Conservation (phyloP, 2,888 invertebrate genomes). For the Drosophila macrothrix region DNA sequence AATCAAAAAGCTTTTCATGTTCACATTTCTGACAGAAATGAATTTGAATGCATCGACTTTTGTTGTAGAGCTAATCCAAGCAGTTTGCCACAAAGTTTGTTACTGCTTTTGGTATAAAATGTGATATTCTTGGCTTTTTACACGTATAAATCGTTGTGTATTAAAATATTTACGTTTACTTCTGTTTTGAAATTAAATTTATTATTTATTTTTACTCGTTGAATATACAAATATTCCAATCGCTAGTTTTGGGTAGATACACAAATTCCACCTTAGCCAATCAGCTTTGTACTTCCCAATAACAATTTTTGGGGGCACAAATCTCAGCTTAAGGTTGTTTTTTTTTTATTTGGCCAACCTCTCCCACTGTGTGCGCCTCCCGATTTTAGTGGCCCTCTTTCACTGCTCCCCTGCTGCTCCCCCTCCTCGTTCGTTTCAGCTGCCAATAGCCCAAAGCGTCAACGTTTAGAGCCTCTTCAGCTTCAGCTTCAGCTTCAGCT, state of each 20-base stretch:
- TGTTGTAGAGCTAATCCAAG: background rate
- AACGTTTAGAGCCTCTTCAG: constrained; percentile 61
- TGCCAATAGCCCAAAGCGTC: constrained; percentile 66
- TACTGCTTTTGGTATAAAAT: background rate
- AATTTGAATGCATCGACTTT: background rate
- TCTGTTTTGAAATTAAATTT: background rate
- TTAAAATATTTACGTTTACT: background rate
- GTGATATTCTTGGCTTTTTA: background rate
- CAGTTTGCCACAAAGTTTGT: background rate
- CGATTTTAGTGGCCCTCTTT: background rate
- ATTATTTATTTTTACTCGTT: background rate
- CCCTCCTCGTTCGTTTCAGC: background rate
- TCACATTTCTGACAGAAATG: background rate
- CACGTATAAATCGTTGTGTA: background rate
- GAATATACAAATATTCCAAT: no score
- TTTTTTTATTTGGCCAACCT: background rate
- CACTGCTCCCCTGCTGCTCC: background rate
- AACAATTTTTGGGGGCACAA: background rate
- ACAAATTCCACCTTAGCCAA: background rate
- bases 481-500: constrained; percentile 2
- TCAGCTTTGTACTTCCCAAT: background rate
- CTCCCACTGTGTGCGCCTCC: background rate
- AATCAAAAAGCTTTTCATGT: no score
- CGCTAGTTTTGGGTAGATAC: no score
- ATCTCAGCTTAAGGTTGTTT: background rate